phyloP scores from a whole-genome alignment of 2,113 vertebrate species.

The Colossoma macropomum region DNA sequence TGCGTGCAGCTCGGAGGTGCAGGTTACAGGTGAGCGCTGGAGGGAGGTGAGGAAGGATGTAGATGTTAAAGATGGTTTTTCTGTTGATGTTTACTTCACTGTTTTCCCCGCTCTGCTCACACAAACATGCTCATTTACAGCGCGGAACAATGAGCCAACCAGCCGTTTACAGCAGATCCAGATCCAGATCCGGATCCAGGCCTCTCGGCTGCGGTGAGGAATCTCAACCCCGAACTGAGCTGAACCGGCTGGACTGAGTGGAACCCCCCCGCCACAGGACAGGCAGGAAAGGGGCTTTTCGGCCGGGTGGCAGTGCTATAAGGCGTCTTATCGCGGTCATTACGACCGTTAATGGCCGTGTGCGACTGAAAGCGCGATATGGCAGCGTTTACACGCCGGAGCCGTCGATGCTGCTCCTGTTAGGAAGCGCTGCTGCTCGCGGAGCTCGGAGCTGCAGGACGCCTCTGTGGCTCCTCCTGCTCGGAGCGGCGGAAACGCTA shows the following conservation, averaged over 20 bases:
- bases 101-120: neutral
- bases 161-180: neutral
- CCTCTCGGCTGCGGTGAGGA: conserved; percentile 47
- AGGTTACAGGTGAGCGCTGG: conserved; percentile 49
- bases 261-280: neutral
- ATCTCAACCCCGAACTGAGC: conserved; percentile 15
- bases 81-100: neutral
- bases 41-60: neutral
- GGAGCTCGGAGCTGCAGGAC: neutral
- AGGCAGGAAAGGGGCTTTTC: conserved; percentile 18
- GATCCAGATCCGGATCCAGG: conserved; percentile 45
- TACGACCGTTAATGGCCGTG: conserved; percentile 22
- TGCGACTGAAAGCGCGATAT: conserved; percentile 7
- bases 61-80: neutral
- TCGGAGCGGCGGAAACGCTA: conserved; percentile 22
- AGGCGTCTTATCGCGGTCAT: conserved; percentile 24
- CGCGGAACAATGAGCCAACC: neutral
- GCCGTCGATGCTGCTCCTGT: conserved; percentile 32
- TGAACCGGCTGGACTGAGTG: neutral
- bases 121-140: neutral
- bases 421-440: conserved; percentile 22
- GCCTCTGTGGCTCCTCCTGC: conserved; percentile 41
- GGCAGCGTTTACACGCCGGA: neutral
- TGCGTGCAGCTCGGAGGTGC: neutral
- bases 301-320: neutral